phyloP scores from a whole-genome alignment of 2,888 invertebrate genomes.

The Diplazon laetatorius region DNA sequence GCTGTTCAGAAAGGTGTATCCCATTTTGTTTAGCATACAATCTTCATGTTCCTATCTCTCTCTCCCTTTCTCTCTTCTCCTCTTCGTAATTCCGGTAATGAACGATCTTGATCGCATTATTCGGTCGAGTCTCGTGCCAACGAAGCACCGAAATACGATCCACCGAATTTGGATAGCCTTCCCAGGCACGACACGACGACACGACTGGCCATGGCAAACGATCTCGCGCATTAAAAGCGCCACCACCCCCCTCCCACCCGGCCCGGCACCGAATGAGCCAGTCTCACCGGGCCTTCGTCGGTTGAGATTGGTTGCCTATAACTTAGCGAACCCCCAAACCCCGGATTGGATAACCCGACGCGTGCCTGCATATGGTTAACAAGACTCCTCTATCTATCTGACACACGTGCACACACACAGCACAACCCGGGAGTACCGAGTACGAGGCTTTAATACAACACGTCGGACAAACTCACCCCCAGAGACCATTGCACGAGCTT shows the following conservation, averaged over 20 bases:
- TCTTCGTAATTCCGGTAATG: neutral
- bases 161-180: neutral
- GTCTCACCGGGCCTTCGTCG: conserved; percentile 34
- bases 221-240: conserved; percentile 22
- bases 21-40: neutral
- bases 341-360: conserved; percentile 74
- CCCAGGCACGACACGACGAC: conserved; percentile 3
- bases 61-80: neutral
- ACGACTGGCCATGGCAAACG: neutral
- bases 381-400: conserved; percentile 65
- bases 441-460: conserved; percentile 41
- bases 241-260: conserved; percentile 19
- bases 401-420: conserved; percentile 18
- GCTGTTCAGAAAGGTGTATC: too few species aligned
- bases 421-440: conserved; percentile 30
- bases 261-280: conserved; percentile 41
- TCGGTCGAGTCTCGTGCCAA: neutral
- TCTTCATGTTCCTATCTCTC: neutral
- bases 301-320: conserved; percentile 72
- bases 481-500: conserved; percentile 4
- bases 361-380: conserved; percentile 69
- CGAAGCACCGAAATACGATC: neutral
- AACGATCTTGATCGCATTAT: conserved; percentile 12
- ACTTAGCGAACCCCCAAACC: conserved; percentile 70
- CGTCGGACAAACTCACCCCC: conserved; percentile 39